A percentile compares a stretch with the other conserved stretches of the same genome.
Conservation (phyloP, 2,113 vertebrate species). For the Cyphomyrus discorhynchus region DNA sequence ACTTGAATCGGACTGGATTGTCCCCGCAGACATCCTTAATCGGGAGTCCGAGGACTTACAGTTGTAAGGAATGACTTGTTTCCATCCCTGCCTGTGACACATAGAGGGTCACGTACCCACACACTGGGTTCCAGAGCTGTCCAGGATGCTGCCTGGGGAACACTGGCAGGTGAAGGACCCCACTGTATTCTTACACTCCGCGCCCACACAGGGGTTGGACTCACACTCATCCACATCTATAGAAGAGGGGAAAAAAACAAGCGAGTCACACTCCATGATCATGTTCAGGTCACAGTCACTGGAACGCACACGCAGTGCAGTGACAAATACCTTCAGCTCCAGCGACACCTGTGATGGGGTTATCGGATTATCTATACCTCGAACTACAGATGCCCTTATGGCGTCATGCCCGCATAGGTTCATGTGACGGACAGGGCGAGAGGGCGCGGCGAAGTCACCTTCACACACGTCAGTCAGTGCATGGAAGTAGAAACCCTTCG, state of each 20-base stretch:
- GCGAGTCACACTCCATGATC: background rate
- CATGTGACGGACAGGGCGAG: background rate
- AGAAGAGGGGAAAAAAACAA: slow-evolving; percentile 22
- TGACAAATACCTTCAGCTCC: background rate
- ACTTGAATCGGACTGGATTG: no score
- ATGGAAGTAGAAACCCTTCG: slow-evolving; percentile 78
- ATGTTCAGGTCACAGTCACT: background rate
- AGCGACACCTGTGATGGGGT: background rate
- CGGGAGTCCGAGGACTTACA: no score
- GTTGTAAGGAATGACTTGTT: no score
- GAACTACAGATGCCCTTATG: background rate
- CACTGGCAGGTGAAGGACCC: slow-evolving; percentile 88
- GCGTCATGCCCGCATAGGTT: background rate
- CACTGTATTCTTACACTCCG: slow-evolving; percentile 76
- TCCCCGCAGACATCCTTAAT: no score
- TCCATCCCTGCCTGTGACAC: background rate
- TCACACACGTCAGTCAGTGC: slow-evolving; percentile 83
- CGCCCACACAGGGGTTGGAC: slow-evolving; percentile 87
- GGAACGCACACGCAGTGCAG: background rate
- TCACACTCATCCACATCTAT: slow-evolving; percentile 89
- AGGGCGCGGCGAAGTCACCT: slow-evolving; percentile 52
- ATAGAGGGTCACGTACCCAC: slow-evolving; percentile 65
- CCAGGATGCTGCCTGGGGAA: slow-evolving; percentile 80
- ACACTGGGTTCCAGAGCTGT: slow-evolving; percentile 77
- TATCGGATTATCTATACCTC: background rate